Evolutionary conservation across 2,888 invertebrate genomes (phyloP), one percentile per base, ranked within the genome.

Genomic region (Lypha dubia): DNA sequence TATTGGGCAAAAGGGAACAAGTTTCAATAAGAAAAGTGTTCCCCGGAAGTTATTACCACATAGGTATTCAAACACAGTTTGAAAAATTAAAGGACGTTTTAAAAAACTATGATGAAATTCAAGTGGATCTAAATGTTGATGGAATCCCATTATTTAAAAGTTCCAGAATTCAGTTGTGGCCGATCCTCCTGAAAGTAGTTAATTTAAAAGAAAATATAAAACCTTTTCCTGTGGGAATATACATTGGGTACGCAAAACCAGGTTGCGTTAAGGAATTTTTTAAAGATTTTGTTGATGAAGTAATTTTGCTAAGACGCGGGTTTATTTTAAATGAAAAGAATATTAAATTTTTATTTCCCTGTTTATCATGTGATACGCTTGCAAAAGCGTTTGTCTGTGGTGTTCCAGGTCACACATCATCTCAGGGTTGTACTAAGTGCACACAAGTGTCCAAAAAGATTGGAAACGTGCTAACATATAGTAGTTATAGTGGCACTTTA

Each of bases 281-380:
- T 56, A 63, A 56, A 51, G 53, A 74, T 63, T 63, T 74, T 63
- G 53, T 75, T 56, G 63, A 74, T 56, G 63, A 75, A 63, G 65
- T 75, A n/a, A 41, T 65, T 38, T 65, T 24, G 11, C 20, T 75
- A 56, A 20, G 41, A 53, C 7, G 6, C 8, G n/a, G 15, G 32
- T 44, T 56, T 75, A 38, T 41, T 65, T 75, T 56, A 53, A 75
- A 75, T 62, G 17, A 22, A 0, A 62, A 44, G n/a, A 41, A 41
- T 41, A 62, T 41, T 41, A 41, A 38, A 46, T 51, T 22, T 22
- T 51, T 5, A 22, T 51, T 51, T 51, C 51, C 22, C 9, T 51
- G 51, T 4, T 51, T 22, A 51, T 51, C 51, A 22, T 51, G 51
- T 22, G 51, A 22, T 3, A 51, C 51, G 13, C 24, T 5, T 15